A percentile compares a stretch with the other conserved stretches of the same genome.
These are phyloP conservation scores for Bombus superbus DNA, from an alignment of 1,140 invertebrate species.

Conservation along the genomic window DNA sequence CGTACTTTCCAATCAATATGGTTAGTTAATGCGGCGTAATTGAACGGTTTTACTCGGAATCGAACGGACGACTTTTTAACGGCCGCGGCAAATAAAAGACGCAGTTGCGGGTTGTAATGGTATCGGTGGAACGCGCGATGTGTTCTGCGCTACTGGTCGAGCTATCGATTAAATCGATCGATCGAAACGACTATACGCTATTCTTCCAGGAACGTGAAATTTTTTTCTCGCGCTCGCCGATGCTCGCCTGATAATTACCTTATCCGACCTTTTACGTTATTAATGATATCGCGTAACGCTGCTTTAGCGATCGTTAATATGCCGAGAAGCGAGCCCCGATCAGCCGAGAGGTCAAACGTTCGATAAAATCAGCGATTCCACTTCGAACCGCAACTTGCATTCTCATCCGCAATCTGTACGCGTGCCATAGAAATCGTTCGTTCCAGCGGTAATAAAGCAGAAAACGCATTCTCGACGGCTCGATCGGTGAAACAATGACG, in stretches of 20 bases:
- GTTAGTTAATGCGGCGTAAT: too few species aligned
- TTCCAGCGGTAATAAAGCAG: background rate
- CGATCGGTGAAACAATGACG: background rate
- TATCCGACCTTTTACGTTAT: background rate
- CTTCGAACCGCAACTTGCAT: background rate
- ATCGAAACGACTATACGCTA: too few species aligned
- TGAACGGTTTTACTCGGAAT: too few species aligned
- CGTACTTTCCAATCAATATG: background rate
- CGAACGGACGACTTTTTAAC: too few species aligned
- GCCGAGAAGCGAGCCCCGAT: background rate
- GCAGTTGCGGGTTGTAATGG: too few species aligned
- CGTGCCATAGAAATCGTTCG: conserved; percentile 2
- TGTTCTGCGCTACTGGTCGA: too few species aligned
- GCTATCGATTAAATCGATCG: too few species aligned
- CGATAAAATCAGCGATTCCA: background rate
- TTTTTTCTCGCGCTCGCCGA: too few species aligned
- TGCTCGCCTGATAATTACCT: too few species aligned
- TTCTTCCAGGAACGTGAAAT: too few species aligned
- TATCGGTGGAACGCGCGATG: too few species aligned
- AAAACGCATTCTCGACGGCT: background rate
- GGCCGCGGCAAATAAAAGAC: too few species aligned
- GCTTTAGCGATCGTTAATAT: background rate
- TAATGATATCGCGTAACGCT: background rate
- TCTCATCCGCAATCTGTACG: background rate
- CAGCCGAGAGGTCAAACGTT: background rate